A percentile compares a stretch with the other conserved stretches of the same genome.
Conservation (phyloP, 2,797 vertebrate species). For the Buphagus erythrorhynchus region DNA sequence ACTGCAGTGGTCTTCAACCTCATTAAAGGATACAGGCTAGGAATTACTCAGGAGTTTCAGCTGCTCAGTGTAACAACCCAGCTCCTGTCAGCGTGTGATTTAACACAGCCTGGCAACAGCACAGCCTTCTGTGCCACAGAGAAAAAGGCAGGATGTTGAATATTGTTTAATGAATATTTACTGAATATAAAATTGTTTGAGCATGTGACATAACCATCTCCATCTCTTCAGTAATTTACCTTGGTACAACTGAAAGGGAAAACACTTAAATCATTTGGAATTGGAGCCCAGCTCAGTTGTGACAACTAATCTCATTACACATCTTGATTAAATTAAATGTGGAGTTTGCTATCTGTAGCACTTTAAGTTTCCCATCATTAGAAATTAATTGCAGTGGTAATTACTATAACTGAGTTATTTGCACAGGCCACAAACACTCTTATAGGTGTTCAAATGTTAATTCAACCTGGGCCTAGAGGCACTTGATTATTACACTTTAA, state of each 20-base stretch:
- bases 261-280: conserved; percentile 59
- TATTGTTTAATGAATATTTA: conserved; percentile 37
- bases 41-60: conserved; percentile 57
- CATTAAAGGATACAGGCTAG: conserved; percentile 53
- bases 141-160: conserved; percentile 7
- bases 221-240: conserved; percentile 31
- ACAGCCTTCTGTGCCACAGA: background rate
- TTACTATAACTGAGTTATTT: conserved; percentile 46
- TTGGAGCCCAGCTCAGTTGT: conserved; percentile 35
- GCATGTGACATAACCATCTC: conserved; percentile 15
- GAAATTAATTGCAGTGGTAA: conserved; percentile 69
- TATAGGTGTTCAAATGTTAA: conserved; percentile 30
- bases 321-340: conserved; percentile 73
- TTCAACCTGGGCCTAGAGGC: conserved; percentile 62
- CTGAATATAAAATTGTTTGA: conserved; percentile 34
- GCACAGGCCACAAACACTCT: conserved; percentile 43
- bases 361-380: conserved; percentile 41
- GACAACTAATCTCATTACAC: conserved; percentile 65
- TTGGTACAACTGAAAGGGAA: background rate
- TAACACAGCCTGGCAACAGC: conserved; percentile 41
- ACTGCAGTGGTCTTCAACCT: conserved; percentile 68
- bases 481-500: conserved; percentile 51
- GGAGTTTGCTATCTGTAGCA: conserved; percentile 42
- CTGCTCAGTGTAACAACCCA: conserved; percentile 39
- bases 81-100: conserved; percentile 54